Conservation (phyloP, 1,140 invertebrate species). For the Pararge aegeria region DNA sequence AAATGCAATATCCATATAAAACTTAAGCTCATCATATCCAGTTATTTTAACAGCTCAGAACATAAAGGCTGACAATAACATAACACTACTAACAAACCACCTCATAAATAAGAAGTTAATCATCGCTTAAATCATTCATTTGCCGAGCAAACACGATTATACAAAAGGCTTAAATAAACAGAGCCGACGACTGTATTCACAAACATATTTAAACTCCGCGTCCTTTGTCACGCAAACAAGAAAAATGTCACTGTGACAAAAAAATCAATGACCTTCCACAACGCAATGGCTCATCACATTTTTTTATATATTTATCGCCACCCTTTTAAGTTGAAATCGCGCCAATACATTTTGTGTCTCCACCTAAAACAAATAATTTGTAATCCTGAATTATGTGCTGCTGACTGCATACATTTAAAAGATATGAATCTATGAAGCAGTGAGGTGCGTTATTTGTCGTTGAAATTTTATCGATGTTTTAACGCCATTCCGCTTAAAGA, state of each 20-base stretch:
- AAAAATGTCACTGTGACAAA: conserved; percentile 55
- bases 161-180: conserved; percentile 58
- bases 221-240: conserved; percentile 64
- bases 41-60: conserved; percentile 13
- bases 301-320: conserved; percentile 69
- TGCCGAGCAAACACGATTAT: conserved; percentile 48
- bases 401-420: conserved; percentile 77
- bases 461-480: conserved; percentile 46
- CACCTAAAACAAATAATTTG: conserved; percentile 78
- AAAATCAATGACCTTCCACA: conserved; percentile 55
- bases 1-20: background rate
- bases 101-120: conserved; percentile 44
- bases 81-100: conserved; percentile 38
- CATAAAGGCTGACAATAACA: conserved; percentile 33
- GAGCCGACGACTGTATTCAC: conserved; percentile 49
- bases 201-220: conserved; percentile 58
- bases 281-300: conserved; percentile 64
- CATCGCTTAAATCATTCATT: conserved; percentile 66
- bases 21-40: background rate
- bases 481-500: conserved; percentile 10
- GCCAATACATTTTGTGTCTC: conserved; percentile 71
- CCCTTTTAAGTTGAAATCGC: conserved; percentile 53
- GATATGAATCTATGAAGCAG: conserved; percentile 74
- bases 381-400: conserved; percentile 78
- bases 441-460: conserved; percentile 38